Conservation (phyloP, 2,797 vertebrate genomes). For the Arctocebus calabarensis region DNA sequence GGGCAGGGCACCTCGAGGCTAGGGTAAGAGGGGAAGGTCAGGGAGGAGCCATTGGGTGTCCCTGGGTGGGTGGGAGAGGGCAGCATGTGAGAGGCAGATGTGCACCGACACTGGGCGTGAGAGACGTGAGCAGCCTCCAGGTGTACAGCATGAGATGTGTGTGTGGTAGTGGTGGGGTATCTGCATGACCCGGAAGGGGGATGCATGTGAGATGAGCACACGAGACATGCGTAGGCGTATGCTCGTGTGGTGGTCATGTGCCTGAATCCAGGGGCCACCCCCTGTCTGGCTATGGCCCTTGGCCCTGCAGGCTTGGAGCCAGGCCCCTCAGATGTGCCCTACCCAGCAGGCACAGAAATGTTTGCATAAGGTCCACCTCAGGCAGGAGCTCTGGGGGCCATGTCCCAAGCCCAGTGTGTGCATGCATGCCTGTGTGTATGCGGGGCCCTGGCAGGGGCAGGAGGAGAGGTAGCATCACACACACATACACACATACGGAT, state of each 20-base stretch:
- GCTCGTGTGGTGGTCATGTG: slow-evolving; percentile 57
- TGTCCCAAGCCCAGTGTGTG: slow-evolving; percentile 28
- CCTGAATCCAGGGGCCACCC: slow-evolving; percentile 72
- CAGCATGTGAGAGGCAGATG: slow-evolving; percentile 78
- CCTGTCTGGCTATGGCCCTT: slow-evolving; percentile 65
- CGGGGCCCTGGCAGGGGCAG: slow-evolving; percentile 64
- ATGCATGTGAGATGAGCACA: slow-evolving; percentile 55
- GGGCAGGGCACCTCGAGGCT: slow-evolving; percentile 64
- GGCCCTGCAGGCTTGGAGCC: slow-evolving; percentile 22
- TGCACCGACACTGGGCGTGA: slow-evolving; percentile 62
- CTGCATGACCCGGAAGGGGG: not conserved
- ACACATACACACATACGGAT: slow-evolving; percentile 56
- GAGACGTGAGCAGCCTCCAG: slow-evolving; percentile 67
- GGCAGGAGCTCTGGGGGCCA: slow-evolving; percentile 62
- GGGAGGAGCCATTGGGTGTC: slow-evolving; percentile 59
- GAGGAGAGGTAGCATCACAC: slow-evolving; percentile 83
- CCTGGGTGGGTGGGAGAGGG: slow-evolving; percentile 75
- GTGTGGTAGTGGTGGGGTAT: not conserved
- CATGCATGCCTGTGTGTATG: slow-evolving; percentile 69
- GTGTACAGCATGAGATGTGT: slow-evolving; percentile 70
- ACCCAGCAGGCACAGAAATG: slow-evolving; percentile 82
- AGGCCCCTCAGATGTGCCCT: slow-evolving; percentile 55
- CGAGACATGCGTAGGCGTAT: slow-evolving; percentile 51
- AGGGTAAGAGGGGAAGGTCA: not conserved
- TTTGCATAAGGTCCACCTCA: slow-evolving; percentile 83